Evolutionary conservation across 2,888 invertebrate species (phyloP).

Genomic region (Zaprionus obscuricornis): DNA sequence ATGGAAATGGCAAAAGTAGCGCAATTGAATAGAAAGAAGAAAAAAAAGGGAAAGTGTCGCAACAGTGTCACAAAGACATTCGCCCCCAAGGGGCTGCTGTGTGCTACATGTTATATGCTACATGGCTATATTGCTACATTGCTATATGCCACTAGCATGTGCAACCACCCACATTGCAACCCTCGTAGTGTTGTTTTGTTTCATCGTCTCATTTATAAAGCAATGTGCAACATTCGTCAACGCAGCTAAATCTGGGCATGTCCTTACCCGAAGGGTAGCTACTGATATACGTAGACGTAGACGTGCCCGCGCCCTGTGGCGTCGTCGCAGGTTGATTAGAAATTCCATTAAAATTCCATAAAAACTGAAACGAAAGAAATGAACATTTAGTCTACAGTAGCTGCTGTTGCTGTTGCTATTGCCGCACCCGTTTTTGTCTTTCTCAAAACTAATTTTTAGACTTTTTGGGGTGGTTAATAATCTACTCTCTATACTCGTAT

Average conservation of each 20-base stretch:
- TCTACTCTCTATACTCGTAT: no score
- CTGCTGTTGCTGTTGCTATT: no score
- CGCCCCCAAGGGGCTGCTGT: constrained; percentile 8
- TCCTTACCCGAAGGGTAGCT: constrained; percentile 6
- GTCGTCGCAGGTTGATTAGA: constrained; percentile 72
- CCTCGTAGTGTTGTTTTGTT: constrained; percentile 10
- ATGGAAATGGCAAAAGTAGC: constrained; percentile 41
- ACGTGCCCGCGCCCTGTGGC: constrained; percentile 48
- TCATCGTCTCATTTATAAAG: constrained; percentile 31
- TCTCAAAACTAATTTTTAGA: constrained; percentile 25
- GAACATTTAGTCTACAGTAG: constrained; percentile 23
- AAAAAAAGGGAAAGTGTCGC: constrained; percentile 68
- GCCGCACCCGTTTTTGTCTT: constrained; percentile 50
- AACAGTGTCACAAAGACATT: constrained; percentile 20
- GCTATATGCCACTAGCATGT: constrained; percentile 34
- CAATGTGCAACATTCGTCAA: constrained; percentile 66
- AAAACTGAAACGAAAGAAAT: constrained; percentile 55
- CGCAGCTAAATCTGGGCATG: constrained; percentile 61
- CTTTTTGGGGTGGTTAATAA: constrained; percentile 24
- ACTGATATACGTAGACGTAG: constrained; percentile 36
- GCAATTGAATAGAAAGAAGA: no score
- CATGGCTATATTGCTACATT: no score
- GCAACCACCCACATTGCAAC: constrained; percentile 37
- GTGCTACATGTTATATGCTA: no score
- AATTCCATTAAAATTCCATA: constrained; percentile 77